A percentile compares a stretch with the other conserved stretches of the same genome.
These are phyloP conservation scores for Xiphophorus maculatus DNA, from an alignment of 2,113 vertebrate species.

Conservation along the genomic window DNA sequence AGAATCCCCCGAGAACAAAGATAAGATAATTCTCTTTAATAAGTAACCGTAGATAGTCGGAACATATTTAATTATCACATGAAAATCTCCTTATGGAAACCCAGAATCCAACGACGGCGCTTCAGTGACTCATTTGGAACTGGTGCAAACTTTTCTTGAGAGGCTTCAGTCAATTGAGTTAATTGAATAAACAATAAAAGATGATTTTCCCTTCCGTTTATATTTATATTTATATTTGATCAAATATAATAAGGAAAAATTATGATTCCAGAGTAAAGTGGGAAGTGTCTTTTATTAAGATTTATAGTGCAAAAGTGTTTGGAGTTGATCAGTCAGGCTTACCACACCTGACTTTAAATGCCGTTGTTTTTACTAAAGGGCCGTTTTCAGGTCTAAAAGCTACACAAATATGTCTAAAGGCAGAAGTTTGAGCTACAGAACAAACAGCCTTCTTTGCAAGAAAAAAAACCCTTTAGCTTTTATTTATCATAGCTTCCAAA, in stretches of 20 bases:
- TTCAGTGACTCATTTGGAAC: background rate
- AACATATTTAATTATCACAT: slow-evolving; percentile 4
- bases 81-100: slow-evolving; percentile 6
- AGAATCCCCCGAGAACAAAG: slow-evolving; percentile 19
- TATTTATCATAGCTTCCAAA: slow-evolving; percentile 45
- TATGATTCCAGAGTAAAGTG: background rate
- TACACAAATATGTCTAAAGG: too few species aligned
- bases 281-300: background rate
- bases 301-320: background rate
- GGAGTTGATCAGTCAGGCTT: too few species aligned
- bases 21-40: slow-evolving; percentile 10
- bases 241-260: background rate
- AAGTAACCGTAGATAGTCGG: slow-evolving; percentile 2
- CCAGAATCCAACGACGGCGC: background rate
- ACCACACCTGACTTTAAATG: too few species aligned
- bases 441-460: slow-evolving; percentile 19
- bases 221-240: too few species aligned
- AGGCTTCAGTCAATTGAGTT: slow-evolving; percentile 18
- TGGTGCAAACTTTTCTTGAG: slow-evolving; percentile 26
- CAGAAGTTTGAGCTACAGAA: slow-evolving; percentile 19
- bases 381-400: too few species aligned
- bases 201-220: background rate
- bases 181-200: background rate
- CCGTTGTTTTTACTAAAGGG: too few species aligned
- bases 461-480: slow-evolving; percentile 36